phyloP scores from a whole-genome alignment of 2,888 invertebrate species.

The Hypolimnas misippus region DNA sequence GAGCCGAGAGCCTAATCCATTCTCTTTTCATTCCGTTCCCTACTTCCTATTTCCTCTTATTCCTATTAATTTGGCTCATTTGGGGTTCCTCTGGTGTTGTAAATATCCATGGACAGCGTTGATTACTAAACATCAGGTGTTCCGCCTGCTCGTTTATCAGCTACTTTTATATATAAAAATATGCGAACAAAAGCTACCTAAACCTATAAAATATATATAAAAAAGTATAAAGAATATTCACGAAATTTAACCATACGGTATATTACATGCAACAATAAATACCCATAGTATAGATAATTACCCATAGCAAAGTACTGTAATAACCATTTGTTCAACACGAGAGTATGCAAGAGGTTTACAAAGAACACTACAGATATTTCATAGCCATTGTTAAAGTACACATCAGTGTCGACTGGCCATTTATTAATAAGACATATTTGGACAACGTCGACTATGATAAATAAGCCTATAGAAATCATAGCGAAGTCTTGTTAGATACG shows the following conservation, averaged over 20 bases:
- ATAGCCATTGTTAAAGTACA: constrained; percentile 61
- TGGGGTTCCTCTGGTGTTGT: too few relatives aligned
- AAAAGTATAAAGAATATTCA: neutral
- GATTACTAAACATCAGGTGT: too few relatives aligned
- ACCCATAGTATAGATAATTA: constrained; percentile 16
- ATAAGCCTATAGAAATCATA: constrained; percentile 58
- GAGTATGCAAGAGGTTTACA: constrained; percentile 36
- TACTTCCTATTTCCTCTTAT: too few relatives aligned
- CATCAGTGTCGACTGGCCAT: constrained; percentile 59
- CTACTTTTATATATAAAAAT: too few relatives aligned
- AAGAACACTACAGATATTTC: constrained; percentile 63
- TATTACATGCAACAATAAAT: neutral
- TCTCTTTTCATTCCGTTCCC: too few relatives aligned
- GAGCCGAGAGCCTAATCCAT: too few relatives aligned
- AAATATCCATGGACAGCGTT: too few relatives aligned
- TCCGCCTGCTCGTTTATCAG: too few relatives aligned
- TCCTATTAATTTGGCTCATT: too few relatives aligned
- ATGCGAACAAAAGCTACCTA: neutral
- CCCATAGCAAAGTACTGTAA: constrained; percentile 18
- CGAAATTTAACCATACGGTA: too few relatives aligned
- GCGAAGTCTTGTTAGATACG: constrained; percentile 43
- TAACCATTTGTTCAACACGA: constrained; percentile 15
- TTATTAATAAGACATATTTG: constrained; percentile 80
- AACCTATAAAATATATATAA: neutral
- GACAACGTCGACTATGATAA: constrained; percentile 70